Base-by-base conservation (phyloP, 2,888 invertebrate species). In the Agonopterix heracliana region DNA sequence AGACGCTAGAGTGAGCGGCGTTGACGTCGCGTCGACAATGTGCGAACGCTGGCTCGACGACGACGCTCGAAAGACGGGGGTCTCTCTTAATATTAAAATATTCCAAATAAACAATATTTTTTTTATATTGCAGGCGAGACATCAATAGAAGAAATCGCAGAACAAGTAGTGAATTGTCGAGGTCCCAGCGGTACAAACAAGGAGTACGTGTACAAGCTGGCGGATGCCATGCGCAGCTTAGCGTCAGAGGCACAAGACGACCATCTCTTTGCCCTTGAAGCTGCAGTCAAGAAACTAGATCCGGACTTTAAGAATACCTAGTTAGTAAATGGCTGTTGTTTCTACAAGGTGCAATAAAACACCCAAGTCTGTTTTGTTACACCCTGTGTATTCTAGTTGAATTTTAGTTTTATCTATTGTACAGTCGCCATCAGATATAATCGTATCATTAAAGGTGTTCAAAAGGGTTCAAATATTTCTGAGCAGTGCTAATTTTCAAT, bases 121-220 rank as follows among this genome's bases (percentile, higher is more conserved):
- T 41, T n/a, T 10, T 4, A 41, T 11, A 7, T 86, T 82, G 82
- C 93, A 63, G 96, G 96, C 2, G 91, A 92, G 55, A 94, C 95
- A n/a, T 89, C 94, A 59, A 75, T 95, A 52, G 90, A 93, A 47
- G 90, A 90, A 7, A 96, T 98, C 61, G 98, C 97, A 0, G 79
- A 89, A 38, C 95, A 97, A 81, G 94, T 98, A 36, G 86, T 91
- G 17, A 82, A 81, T 13, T 90, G 93, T 10, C 81, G 87, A 12
- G 98, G 98, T 0, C 95, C 95, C 0, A 98, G 98, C 74, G 98
- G 98, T 0, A 78, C 93, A 0, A 99, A 99, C 77, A 92, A 93
- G 41, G 98, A 98, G 65, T 99, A 99, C 89, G 90, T 98, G 0
- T 94, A 95, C 63, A 94, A 95, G 63, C 85, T 98, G 56, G 96